Base-by-base conservation (phyloP, 2,113 vertebrate species). In the Rhea pennata region DNA sequence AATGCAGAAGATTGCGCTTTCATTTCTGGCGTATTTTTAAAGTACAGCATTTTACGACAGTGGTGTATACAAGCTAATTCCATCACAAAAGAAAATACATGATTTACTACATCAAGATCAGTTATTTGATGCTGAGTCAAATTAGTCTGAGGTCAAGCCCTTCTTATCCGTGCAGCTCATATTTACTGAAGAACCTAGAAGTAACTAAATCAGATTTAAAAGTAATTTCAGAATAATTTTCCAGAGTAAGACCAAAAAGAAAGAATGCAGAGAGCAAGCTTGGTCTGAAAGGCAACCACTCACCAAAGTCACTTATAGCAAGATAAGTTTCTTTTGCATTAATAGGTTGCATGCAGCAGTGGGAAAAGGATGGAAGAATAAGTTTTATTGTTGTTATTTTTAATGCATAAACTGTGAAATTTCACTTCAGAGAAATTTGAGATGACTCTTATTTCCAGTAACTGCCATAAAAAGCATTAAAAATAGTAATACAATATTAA, bases 201-300 rank as follows among this genome's bases (percentile, higher is more conserved):
- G 48, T 85, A 92, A 70, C 5, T 78, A 96, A 95, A 92, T 26
- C 42, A 80, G 6, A 70, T 69, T 77, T 44, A 95, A 58, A 94
- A 93, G 23, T 48, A 87, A 86, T 94, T 96, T 94, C 50, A 78
- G 50, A 83, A 29, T 72, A 87, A 70, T 88, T 88, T 92, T 70
- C 5, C 4, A 19, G 88, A 79, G 2, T 22, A 82, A 67, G 64
- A 70, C 8, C 36, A 39, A 69, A 67, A 73, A 84, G 0, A 59
- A 39, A 56, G n/a, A 84, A 94, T 36, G 36, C 36, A 36, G 36
- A 92, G 8, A 13, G 29, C 6, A 83, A 73, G 6, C 26, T 80
- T 75, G 12, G 4, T 46, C 58, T 87, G 85, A 67, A 90, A 93
- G 24, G 33, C 67, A 87, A 69, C 83, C 86, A 72, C 53, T 88